phyloP scores from a whole-genome alignment of 2,888 invertebrate species.

The Aromia moschata region DNA sequence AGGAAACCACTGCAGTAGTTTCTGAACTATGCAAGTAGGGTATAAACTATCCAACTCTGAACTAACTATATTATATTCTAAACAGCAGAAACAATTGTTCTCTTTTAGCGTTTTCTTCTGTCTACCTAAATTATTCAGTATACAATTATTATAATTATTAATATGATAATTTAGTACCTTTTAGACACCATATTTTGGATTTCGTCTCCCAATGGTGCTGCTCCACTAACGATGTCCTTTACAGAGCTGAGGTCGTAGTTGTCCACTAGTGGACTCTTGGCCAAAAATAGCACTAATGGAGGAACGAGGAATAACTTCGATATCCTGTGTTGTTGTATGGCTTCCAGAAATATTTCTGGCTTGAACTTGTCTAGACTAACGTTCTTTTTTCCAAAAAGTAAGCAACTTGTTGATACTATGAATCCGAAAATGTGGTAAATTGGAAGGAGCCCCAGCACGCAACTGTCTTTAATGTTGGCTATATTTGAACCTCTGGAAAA shows the following conservation, averaged over 20 bases:
- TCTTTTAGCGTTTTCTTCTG: too few species aligned
- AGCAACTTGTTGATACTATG: background rate
- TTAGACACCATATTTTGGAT: conserved; percentile 69
- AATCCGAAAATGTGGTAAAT: conserved; percentile 5
- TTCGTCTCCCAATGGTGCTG: conserved; percentile 81
- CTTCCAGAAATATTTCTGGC: conserved; percentile 69
- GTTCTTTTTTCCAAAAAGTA: background rate
- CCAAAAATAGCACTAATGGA: conserved; percentile 82
- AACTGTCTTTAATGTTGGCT: background rate
- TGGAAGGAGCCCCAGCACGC: background rate
- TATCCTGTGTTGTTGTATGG: conserved; percentile 75
- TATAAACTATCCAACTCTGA: too few species aligned
- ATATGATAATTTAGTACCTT: too few species aligned
- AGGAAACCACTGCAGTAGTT: too few species aligned
- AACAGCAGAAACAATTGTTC: too few species aligned
- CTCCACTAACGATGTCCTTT: conserved; percentile 76
- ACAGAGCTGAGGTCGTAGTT: conserved; percentile 79
- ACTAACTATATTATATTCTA: too few species aligned
- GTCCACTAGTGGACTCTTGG: conserved; percentile 80
- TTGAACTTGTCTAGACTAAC: background rate
- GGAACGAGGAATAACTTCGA: conserved; percentile 72
- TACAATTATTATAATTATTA: too few species aligned
- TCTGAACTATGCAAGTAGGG: too few species aligned
- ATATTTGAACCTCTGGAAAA: conserved; percentile 1
- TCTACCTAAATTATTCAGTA: too few species aligned